A percentile compares a stretch with the other conserved stretches of the same genome.
These are phyloP conservation scores for Batillaria attramentaria DNA, from an alignment of 1,140 invertebrate species.

Conservation along the genomic window DNA sequence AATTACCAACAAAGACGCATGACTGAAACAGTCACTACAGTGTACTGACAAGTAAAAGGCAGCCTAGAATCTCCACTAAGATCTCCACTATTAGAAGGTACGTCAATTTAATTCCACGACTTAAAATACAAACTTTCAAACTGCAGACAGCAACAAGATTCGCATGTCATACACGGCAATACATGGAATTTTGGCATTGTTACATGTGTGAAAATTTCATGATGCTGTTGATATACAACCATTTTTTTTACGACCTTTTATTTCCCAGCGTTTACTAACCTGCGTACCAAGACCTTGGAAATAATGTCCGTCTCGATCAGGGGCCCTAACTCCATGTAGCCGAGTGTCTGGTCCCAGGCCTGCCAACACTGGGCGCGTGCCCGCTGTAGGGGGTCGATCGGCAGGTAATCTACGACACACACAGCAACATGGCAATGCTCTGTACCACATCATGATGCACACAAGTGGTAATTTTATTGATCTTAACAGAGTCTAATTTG, in stretches of 20 bases:
- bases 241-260: not conserved
- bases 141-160: too few species aligned
- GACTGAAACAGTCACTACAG: too few species aligned
- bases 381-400: conserved; percentile 17
- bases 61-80: not conserved
- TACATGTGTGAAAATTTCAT: not conserved
- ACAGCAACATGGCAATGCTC: too few species aligned
- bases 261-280: not conserved
- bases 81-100: too few species aligned
- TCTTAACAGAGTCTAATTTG: too few species aligned
- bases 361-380: conserved; percentile 32
- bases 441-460: too few species aligned
- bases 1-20: too few species aligned
- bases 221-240: not conserved
- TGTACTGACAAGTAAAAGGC: too few species aligned
- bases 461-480: too few species aligned
- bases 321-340: conserved; percentile 26
- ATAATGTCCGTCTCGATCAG: conserved; percentile 27
- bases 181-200: not conserved
- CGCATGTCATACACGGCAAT: not conserved
- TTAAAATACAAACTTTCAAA: too few species aligned
- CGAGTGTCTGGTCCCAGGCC: conserved; percentile 37
- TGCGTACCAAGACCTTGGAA: conserved; percentile 26
- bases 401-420: too few species aligned
- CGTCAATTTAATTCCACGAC: too few species aligned